Percentiles rank a stretch among this genome's conserved stretches.
Evolutionary conservation across 2,113 vertebrate species (phyloP).

Genomic region (Crotalus horridus): DNA sequence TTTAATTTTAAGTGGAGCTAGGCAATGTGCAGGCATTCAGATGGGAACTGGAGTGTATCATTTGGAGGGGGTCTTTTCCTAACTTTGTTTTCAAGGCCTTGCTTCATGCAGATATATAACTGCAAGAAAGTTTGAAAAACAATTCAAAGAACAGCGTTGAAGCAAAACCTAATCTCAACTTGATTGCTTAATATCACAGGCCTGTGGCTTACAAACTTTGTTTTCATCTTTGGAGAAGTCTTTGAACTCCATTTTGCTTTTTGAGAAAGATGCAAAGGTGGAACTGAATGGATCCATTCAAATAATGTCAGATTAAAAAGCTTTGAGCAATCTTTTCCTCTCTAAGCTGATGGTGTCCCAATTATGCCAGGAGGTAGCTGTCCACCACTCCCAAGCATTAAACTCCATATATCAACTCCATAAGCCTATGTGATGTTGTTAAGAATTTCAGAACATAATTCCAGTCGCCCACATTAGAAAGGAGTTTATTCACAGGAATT

Average conservation of each 20-base stretch:
- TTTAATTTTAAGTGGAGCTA: neutral
- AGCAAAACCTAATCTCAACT: neutral
- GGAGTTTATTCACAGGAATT: neutral
- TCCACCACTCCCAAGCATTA: neutral
- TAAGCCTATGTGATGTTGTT: neutral
- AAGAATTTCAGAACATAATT: neutral
- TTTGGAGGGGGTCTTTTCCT: neutral
- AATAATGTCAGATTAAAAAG: neutral
- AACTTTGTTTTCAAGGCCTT: neutral
- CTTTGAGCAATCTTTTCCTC: neutral
- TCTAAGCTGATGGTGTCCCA: neutral
- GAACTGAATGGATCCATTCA: neutral
- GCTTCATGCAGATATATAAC: neutral
- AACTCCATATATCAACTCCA: neutral
- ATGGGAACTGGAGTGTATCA: neutral
- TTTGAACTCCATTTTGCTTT: neutral
- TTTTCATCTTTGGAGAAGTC: neutral
- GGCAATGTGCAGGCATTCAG: neutral
- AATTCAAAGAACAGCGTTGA: neutral
- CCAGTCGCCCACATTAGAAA: neutral
- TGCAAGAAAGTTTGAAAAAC: neutral
- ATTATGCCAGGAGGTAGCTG: neutral
- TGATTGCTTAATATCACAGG: too few relatives aligned
- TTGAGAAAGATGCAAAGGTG: neutral
- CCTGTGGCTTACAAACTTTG: neutral